A percentile compares a stretch with the other conserved stretches of the same genome.
Evolutionary conservation across 2,888 invertebrate genomes (phyloP).

Genomic region (Apantesis nais): DNA sequence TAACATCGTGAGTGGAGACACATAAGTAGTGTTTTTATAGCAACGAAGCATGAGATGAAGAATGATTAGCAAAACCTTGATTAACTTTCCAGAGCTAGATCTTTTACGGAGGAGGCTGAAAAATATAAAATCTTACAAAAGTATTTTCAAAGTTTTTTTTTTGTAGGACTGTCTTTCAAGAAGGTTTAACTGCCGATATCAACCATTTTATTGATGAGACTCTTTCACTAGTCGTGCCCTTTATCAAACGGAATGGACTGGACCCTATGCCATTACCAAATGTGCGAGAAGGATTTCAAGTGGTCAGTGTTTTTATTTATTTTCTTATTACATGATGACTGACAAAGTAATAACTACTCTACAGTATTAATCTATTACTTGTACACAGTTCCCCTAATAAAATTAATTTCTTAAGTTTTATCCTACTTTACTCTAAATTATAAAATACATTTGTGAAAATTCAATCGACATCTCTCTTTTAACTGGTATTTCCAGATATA

Average conservation of each 20-base stretch:
- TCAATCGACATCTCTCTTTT: not conserved
- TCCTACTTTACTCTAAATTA: not conserved
- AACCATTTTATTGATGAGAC: constrained; percentile 81
- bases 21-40: too few relatives aligned
- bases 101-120: not conserved
- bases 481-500: not conserved
- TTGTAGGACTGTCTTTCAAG: constrained; percentile 63
- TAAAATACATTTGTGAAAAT: not conserved
- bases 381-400: not conserved
- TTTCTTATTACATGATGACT: not conserved
- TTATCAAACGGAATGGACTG: constrained; percentile 72
- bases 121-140: not conserved
- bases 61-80: not conserved
- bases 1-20: too few relatives aligned
- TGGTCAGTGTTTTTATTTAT: constrained; percentile 59
- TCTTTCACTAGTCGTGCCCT: constrained; percentile 69
- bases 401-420: not conserved
- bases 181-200: constrained; percentile 66
- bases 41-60: too few relatives aligned
- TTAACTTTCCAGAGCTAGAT: not conserved
- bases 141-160: not conserved
- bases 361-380: too few relatives aligned
- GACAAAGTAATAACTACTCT: not conserved
- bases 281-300: constrained; percentile 76
- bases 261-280: constrained; percentile 82